Base-by-base conservation (phyloP, 2,888 invertebrate genomes). In the Omphaloscelis lunosa region DNA sequence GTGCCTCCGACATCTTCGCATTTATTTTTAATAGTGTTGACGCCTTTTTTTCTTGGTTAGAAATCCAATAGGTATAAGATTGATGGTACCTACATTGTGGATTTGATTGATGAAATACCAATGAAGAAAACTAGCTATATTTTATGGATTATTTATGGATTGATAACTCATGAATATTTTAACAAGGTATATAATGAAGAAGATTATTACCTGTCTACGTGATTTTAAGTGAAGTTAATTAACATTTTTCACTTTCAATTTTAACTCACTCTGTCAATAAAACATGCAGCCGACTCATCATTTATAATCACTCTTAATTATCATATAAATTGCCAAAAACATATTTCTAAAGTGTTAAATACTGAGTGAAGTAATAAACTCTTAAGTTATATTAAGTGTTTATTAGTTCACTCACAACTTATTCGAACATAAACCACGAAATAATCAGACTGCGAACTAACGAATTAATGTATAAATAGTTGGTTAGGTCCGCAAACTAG, bases 1-100 rank as follows among this genome's bases (percentile, higher is more conserved):
- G 80, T 84, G 88, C 70, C 73, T 65, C 67, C 51, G 78, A 80
- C 85, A 76, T 77, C 79, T 84, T 77, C 72, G 58, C 70, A 75
- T 85, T 87, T 82, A 65, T 84, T 79, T 85, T 79, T 85, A 80
- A 87, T 84, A 89, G 80, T 79, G 66, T 82, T 76, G 65, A 71
- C 51, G 77, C 73, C 39, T 69, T 41, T 76, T 79, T 77, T 78
- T 72, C 78, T 80, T 84, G 75, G 63, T 78, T 76, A 79, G 51
- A 80, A 78, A 79, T 82, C 77, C 75, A 72, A 72, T 84, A 20
- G 51, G 20, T 51, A 58, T 63, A 82, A 82, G 89, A 89, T 86
- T 87, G 82, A 89, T 89, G 74, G 72, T 72, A 59, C 34, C 34
- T 34, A 34, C 63, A 72, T 80, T 70, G 73, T 58, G 62, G 34